Evolutionary conservation across 1,140 invertebrate species (phyloP).

Genomic region (Caenorhabditis briggsae): DNA sequence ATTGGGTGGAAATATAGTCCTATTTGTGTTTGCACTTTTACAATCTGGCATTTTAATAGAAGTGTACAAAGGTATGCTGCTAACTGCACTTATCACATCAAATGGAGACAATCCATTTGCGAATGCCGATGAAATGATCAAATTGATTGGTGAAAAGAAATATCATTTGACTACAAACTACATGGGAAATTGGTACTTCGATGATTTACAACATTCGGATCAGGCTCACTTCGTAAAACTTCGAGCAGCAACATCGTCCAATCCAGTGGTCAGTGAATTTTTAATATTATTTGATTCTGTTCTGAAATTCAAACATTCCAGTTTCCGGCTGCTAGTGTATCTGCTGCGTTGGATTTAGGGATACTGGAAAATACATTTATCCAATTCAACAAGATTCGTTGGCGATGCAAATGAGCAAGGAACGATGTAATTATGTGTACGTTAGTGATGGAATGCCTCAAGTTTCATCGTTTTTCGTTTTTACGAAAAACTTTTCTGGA

Average conservation of each 20-base stretch:
- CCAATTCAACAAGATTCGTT: constrained; percentile 60
- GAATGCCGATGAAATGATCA: constrained; percentile 58
- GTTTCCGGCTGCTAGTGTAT: constrained; percentile 22
- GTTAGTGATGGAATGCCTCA: constrained; percentile 59
- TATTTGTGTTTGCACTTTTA: constrained; percentile 56
- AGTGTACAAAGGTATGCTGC: constrained; percentile 54
- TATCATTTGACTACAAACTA: constrained; percentile 63
- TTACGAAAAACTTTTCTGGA: constrained; percentile 44
- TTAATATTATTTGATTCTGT: neutral
- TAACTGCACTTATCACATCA: constrained; percentile 26
- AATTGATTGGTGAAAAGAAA: constrained; percentile 43
- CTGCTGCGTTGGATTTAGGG: constrained; percentile 47
- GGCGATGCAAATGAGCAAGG: constrained; percentile 59
- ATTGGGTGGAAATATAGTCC: constrained; percentile 29
- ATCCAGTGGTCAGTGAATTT: constrained; percentile 55
- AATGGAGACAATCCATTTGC: constrained; percentile 46
- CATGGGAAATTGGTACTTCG: constrained; percentile 63
- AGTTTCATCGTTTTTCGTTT: constrained; percentile 55
- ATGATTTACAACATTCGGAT: constrained; percentile 37
- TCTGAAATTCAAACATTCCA: neutral
- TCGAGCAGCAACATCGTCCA: constrained; percentile 33
- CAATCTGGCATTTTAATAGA: constrained; percentile 54
- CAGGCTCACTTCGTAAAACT: constrained; percentile 48
- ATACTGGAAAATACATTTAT: constrained; percentile 58
- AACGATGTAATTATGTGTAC: constrained; percentile 57